These are phyloP conservation scores for Porites australiensis DNA, from an alignment of 64 coral and sea anemone genomes.

Conservation along the genomic window DNA sequence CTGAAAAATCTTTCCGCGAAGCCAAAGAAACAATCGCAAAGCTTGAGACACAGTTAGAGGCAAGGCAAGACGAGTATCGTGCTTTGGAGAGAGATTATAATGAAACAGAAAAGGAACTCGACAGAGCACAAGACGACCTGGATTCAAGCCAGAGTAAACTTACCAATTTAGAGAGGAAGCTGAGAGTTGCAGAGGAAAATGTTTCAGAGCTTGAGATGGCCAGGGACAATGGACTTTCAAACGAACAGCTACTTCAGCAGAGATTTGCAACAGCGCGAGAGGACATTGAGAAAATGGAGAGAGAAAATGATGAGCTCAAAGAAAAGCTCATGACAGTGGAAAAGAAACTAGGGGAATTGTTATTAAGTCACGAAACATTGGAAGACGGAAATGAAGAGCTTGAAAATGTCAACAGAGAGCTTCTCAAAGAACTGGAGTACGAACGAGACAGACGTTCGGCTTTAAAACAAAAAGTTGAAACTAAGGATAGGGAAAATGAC, in stretches of 20 bases:
- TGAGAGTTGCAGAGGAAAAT: slow-evolving; percentile 45
- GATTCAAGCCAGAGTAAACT: slow-evolving; percentile 56
- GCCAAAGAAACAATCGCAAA: slow-evolving; percentile 61
- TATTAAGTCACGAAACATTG: slow-evolving; percentile 58
- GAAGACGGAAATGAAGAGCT: slow-evolving; percentile 67
- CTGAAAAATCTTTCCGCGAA: slow-evolving; percentile 56
- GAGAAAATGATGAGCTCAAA: slow-evolving; percentile 54
- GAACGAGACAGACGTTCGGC: slow-evolving; percentile 70
- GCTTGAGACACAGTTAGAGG: slow-evolving; percentile 40
- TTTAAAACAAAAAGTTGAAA: slow-evolving; percentile 74
- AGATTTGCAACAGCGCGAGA: slow-evolving; percentile 65
- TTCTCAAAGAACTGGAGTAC: slow-evolving; percentile 74
- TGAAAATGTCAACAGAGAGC: slow-evolving; percentile 69
- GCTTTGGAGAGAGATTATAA: slow-evolving; percentile 33
- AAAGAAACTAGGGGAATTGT: slow-evolving; percentile 59
- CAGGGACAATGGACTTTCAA: slow-evolving; percentile 57
- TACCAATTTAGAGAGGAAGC: slow-evolving; percentile 65
- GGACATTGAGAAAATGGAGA: slow-evolving; percentile 65
- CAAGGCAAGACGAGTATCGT: slow-evolving; percentile 31
- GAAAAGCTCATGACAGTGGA: slow-evolving; percentile 63
- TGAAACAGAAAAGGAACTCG: slow-evolving; percentile 50
- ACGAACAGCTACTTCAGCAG: slow-evolving; percentile 81
- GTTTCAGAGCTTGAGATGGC: slow-evolving; percentile 70
- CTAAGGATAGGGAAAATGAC: slow-evolving; percentile 78
- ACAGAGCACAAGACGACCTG: slow-evolving; percentile 41